These are phyloP conservation scores for Pogonocherus hispidulus DNA, from an alignment of 2,888 invertebrate species.

Conservation along the genomic window DNA sequence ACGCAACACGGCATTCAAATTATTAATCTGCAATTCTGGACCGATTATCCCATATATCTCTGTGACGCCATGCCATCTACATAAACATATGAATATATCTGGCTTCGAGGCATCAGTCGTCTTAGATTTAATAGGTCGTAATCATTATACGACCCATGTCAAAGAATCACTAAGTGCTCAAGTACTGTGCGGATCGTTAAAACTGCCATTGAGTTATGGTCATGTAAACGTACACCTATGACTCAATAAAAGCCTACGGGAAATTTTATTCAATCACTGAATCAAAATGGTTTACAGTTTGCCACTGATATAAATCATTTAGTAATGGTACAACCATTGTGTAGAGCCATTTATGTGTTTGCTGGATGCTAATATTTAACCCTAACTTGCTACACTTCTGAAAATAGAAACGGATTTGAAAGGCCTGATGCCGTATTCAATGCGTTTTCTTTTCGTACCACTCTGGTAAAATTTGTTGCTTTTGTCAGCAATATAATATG, in stretches of 20 bases:
- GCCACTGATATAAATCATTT: constrained; percentile 35
- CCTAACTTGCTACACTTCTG: too few species aligned
- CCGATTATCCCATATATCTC: constrained; percentile 5
- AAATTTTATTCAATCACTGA: constrained; percentile 46
- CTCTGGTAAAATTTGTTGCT: too few species aligned
- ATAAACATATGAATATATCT: constrained; percentile 29
- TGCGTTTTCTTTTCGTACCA: too few species aligned
- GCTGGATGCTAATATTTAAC: too few species aligned
- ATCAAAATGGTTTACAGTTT: constrained; percentile 45
- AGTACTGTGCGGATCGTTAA: constrained; percentile 4
- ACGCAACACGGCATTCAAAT: constrained; percentile 23
- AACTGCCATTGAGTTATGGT: constrained; percentile 32
- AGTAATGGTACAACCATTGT: neutral
- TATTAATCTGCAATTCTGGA: constrained; percentile 30
- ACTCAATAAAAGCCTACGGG: constrained; percentile 46
- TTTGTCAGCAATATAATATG: too few species aligned
- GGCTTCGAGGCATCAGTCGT: constrained; percentile 23
- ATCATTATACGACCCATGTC: constrained; percentile 25
- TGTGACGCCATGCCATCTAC: constrained; percentile 18
- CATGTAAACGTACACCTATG: constrained; percentile 39
- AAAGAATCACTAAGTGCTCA: constrained; percentile 23
- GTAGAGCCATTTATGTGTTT: neutral
- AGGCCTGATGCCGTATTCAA: too few species aligned
- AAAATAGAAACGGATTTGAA: too few species aligned
- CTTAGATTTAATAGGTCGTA: constrained; percentile 37